Base-by-base conservation (phyloP, 2,888 invertebrate genomes). In the Ectobius pallidus region DNA sequence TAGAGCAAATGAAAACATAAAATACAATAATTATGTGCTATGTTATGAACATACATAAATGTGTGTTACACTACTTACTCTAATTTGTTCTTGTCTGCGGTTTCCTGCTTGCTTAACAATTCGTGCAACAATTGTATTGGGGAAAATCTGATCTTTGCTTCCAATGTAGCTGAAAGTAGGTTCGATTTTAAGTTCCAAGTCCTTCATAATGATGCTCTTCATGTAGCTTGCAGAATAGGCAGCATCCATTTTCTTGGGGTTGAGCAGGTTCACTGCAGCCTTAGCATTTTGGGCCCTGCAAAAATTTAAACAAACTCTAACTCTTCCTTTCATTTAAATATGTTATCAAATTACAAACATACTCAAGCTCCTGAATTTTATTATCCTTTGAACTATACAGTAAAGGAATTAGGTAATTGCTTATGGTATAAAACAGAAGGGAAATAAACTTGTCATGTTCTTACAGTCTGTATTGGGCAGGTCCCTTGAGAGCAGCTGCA, bases 221-320 rank as follows among this genome's bases (percentile, higher is more conserved):
- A 78, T 69, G 71, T 75, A 75, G 44, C 74, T 75, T 68, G 71
- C 77, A 49, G 79, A 79, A 73, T 76, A 78, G 20, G 78, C 77
- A 46, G 72, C 58, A 39, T 78, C 78, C 49, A 63, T 75, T 22
- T 58, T 49, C 74, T 71, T 73, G 58, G 83, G 82, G 14, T 85
- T 86, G 7, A 88, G 78, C 78, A 86, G 82, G 77, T 83, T 79
- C 72, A 79, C 83, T 20, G 84, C 87, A 42, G 86, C 81, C 76
- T 83, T 81, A 34, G 87, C 88, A 18, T 84, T 83, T 76, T 81
- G 81, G 34, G 86, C 82, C 7, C 86, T 87, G 75, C 63, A 81
- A n/a, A n/a, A n/a, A n/a, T n/a, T n/a, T n/a, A n/a, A n/a, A n/a
- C n/a, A n/a, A n/a, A n/a, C n/a, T n/a, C n/a, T n/a, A n/a, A n/a